Conservation (phyloP, 2,797 vertebrate species). For the Benthosema pterotum region DNA sequence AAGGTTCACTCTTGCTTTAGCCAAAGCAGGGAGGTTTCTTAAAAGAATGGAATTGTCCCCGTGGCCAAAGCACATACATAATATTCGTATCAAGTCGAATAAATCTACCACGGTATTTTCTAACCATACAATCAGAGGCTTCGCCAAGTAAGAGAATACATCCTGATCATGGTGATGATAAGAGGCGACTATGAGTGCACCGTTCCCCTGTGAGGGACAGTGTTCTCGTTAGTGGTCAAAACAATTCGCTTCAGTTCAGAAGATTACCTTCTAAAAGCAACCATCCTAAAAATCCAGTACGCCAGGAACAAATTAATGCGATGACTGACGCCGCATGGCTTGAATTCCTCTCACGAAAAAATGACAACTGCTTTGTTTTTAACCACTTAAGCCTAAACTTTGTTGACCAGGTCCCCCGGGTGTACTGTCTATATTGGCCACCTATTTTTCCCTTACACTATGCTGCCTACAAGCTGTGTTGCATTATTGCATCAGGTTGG, state of each 20-base stretch:
- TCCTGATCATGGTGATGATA: constrained; percentile 70
- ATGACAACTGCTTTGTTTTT: too few species aligned
- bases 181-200: constrained; percentile 35
- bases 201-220: constrained; percentile 28
- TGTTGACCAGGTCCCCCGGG: too few species aligned
- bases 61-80: constrained; percentile 57
- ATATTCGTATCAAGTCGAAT: constrained; percentile 70
- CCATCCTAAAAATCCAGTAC: constrained; percentile 30
- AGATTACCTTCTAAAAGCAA: constrained; percentile 50
- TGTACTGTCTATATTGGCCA: too few species aligned
- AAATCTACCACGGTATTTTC: constrained; percentile 64
- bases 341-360: not conserved
- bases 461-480: too few species aligned
- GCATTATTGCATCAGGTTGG: too few species aligned
- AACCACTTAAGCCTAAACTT: too few species aligned
- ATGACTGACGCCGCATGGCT: not conserved
- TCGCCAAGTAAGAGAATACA: constrained; percentile 66
- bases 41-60: constrained; percentile 72
- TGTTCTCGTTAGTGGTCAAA: constrained; percentile 46
- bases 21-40: constrained; percentile 46
- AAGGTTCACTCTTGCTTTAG: constrained; percentile 34
- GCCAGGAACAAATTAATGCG: constrained; percentile 35
- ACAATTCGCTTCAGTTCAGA: constrained; percentile 37
- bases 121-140: constrained; percentile 74
- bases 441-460: too few species aligned